Base-by-base conservation (phyloP, 2,113 vertebrate species). In the Crocuta crocuta region DNA sequence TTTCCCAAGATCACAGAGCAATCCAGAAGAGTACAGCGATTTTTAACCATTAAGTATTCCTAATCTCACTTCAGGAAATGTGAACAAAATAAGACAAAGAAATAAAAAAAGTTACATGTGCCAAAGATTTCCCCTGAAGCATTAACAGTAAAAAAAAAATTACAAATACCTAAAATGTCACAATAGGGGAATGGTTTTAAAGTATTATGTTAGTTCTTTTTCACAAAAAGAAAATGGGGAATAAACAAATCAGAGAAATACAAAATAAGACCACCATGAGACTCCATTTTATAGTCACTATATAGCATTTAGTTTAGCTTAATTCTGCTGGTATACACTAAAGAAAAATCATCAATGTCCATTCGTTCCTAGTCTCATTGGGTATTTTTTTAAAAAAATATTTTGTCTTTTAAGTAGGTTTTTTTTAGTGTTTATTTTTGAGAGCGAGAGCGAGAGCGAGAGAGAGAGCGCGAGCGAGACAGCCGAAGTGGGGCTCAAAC, bases 81-180 rank as follows among this genome's bases (percentile, higher is more conserved):
- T 10, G 85, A 95, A 79, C 66, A 74, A 94, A 95, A 58, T 43
- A 78, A 94, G 48, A 70, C 63, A 86, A 89, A 96, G 26, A 89
- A 94, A 95, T 65, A 24, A 66, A 85, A 85, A 74, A 83, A 50
- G 50, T 35, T 53, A 70, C 16, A 35, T 7, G 11, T 82, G 79
- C 74, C 68, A 31, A 91, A 79, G 33, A 66, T 43, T 81, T 80
- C 55, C 70, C 58, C 45, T 71, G 50, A 96, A 81, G 55, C 58
- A 80, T 84, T 80, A 80, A 78, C 0, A 91, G 43, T 15, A 48
- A 39, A 39, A 92, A 48, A 92, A 76, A 21, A 96, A 83, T 81
- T 48, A 81, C 15, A 96, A 71, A 83, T 39, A 53, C 88, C 65
- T 2, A 88, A 84, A 91, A 33, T 45, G 61, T 12, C 33, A 92